These are phyloP conservation scores for Alfaro cultratus DNA, from an alignment of 2,797 vertebrate genomes.

Conservation along the genomic window DNA sequence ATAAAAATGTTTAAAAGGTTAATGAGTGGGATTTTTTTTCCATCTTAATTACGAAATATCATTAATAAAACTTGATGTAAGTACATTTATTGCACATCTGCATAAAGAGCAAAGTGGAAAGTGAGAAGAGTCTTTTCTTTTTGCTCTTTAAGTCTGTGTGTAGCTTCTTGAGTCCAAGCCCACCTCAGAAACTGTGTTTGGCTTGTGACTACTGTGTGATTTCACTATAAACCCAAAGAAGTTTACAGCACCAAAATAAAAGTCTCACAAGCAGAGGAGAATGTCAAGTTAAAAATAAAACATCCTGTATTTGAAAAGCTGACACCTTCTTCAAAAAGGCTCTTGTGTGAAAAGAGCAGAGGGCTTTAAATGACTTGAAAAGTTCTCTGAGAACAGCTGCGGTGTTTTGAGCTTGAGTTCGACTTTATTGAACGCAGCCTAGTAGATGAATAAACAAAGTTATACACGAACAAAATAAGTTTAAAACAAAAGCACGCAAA, in stretches of 20 bases:
- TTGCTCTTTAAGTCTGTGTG: constrained; percentile 8
- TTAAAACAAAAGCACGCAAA: no score
- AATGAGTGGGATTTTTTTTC: neutral
- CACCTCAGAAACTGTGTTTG: constrained; percentile 6
- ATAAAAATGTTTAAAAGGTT: neutral
- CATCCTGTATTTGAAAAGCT: constrained; percentile 56
- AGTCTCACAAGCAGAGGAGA: constrained; percentile 47
- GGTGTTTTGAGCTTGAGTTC: constrained; percentile 11
- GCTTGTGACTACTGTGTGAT: constrained; percentile 24
- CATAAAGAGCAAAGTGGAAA: no score
- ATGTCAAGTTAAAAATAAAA: constrained; percentile 68
- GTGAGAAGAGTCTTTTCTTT: neutral
- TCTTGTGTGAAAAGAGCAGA: constrained; percentile 58
- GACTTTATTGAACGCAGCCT: neutral
- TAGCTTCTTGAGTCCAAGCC: neutral
- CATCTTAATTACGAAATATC: no score
- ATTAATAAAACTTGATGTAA: no score
- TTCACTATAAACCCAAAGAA: constrained; percentile 34
- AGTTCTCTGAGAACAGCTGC: constrained; percentile 40
- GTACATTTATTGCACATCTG: no score
- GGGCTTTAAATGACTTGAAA: constrained; percentile 41
- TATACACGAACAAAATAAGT: no score
- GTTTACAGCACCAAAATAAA: constrained; percentile 46
- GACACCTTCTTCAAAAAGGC: constrained; percentile 66
- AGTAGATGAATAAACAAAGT: no score